Evolutionary conservation across 2,797 vertebrate genomes (phyloP), one percentile per base, ranked within the genome.

Genomic region (Pogonophryne albipinna): DNA sequence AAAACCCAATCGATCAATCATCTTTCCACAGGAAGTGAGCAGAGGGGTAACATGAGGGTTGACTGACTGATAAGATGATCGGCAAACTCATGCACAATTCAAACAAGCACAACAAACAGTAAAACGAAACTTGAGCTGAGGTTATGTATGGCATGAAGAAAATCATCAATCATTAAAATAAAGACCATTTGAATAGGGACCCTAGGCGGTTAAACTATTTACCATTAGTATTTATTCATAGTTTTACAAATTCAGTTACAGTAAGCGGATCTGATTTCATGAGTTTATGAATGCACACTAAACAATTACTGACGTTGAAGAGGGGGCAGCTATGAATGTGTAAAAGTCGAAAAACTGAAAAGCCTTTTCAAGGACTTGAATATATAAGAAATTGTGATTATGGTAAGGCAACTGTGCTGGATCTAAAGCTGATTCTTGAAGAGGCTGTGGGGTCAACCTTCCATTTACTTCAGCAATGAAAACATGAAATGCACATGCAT

Each of bases 11-110:
- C 57, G 14, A 90, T 89, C 73, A 63, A 68, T 84, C 69, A 6
- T 66, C 74, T 44, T 61, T 66, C 49, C 59, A 76, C 69, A 88
- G 90, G 88, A 92, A 90, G 80, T 74, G 64, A 83, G 66, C 59
- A 12, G 52, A 68, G 19, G 56, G 51, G 45, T 60, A 73, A 46
- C 5, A 3, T 3, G n/a, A 59, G 45, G 66, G 74, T 71, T 60
- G 78, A 69, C 41, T 9, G 31, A 71, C 71, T 65, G 69, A 73
- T 71, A 23, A 59, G 64, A 55, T 31, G 47, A 85, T 76, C 52
- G 14, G 61, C 41, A 78, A 68, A 74, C 44, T 50, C 42, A 50
- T 64, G 57, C 49, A 56, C 62, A 62, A 45, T 74, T 84, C 68
- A 72, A 27, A n/a, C 15, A 45, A 10, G 1, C 14, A 69, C 70